phyloP scores from a whole-genome alignment of 2,888 invertebrate genomes.

The Trissolcus japonicus region DNA sequence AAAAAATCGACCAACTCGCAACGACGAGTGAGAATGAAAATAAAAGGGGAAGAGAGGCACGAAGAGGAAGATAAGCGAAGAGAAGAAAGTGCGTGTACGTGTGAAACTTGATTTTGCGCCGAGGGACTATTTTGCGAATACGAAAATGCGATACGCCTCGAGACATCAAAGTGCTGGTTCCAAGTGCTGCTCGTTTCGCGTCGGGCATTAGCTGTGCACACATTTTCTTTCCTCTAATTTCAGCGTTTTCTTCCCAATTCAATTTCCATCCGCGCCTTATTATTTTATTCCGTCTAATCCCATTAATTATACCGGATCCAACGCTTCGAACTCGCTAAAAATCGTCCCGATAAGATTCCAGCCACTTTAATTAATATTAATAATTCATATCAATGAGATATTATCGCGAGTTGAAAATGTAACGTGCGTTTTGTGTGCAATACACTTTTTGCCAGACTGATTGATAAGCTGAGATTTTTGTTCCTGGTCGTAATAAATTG shows the following conservation, averaged over 20 bases:
- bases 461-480: slow-evolving; percentile 34
- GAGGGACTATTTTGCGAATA: slow-evolving; percentile 15
- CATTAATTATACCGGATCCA: too few species aligned
- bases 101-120: slow-evolving; percentile 31
- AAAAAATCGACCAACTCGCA: slow-evolving; percentile 7
- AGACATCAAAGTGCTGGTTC: slow-evolving; percentile 11
- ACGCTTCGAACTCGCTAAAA: background rate
- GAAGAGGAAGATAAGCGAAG: slow-evolving; percentile 9
- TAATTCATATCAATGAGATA: slow-evolving; percentile 17
- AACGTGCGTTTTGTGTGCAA: background rate
- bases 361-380: slow-evolving; percentile 24
- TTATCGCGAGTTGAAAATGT: background rate
- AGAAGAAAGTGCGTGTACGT: slow-evolving; percentile 12
- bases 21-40: slow-evolving; percentile 33
- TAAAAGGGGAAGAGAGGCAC: slow-evolving; percentile 24
- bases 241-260: background rate
- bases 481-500: background rate
- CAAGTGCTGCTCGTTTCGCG: slow-evolving; percentile 6
- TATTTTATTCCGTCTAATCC: too few species aligned
- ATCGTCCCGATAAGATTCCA: slow-evolving; percentile 13
- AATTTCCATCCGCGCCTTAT: too few species aligned
- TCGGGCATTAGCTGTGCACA: slow-evolving; percentile 11
- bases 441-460: slow-evolving; percentile 43
- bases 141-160: slow-evolving; percentile 21
- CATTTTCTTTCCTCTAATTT: slow-evolving; percentile 1